Percentiles rank a stretch among this genome's conserved stretches.
phyloP scores from a whole-genome alignment of 1,140 invertebrate species.

The Olivierus martensii region DNA sequence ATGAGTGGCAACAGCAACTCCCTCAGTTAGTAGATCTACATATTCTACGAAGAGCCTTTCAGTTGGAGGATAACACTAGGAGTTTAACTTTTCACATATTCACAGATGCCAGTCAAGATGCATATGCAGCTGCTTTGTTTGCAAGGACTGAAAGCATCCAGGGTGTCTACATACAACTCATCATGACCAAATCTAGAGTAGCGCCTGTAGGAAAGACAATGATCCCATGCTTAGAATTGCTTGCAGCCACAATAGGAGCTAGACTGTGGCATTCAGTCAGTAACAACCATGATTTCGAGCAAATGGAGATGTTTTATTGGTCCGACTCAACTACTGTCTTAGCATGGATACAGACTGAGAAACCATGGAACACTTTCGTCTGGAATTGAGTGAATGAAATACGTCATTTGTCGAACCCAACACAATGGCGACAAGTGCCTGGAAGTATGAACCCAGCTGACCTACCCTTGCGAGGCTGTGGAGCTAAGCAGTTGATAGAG shows the following conservation, averaged over 20 bases:
- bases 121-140: slow-evolving; percentile 14
- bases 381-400: too few species aligned
- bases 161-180: not conserved
- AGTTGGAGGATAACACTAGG: not conserved
- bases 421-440: too few species aligned
- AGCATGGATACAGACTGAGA: too few species aligned
- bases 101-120: slow-evolving; percentile 14
- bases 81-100: slow-evolving; percentile 11
- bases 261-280: not conserved
- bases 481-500: too few species aligned
- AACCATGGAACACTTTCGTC: too few species aligned
- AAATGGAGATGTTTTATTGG: too few species aligned
- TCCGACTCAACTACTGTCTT: too few species aligned
- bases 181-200: slow-evolving; percentile 5
- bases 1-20: not conserved
- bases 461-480: too few species aligned
- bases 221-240: slow-evolving; percentile 11
- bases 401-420: too few species aligned
- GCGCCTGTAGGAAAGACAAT: slow-evolving; percentile 1
- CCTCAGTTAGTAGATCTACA: not conserved
- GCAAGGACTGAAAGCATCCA: slow-evolving; percentile 1
- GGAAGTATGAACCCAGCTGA: too few species aligned
- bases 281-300: not conserved
- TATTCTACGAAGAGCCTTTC: slow-evolving; percentile 1
- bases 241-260: not conserved